A percentile compares a stretch with the other conserved stretches of the same genome.
Evolutionary conservation across 2,888 invertebrate genomes (phyloP).

Genomic region (Dendrolimus houi): DNA sequence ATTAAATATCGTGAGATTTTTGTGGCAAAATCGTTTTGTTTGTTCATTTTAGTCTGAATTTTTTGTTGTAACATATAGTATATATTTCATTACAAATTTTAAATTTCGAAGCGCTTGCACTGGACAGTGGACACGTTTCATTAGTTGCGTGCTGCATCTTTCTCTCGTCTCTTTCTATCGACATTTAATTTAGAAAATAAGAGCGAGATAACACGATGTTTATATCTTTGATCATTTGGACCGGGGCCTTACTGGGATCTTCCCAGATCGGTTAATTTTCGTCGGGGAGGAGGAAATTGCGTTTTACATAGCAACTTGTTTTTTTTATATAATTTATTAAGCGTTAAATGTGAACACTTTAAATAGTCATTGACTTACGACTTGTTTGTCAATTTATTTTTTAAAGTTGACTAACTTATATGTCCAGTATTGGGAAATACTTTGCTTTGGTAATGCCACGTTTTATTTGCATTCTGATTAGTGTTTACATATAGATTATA

Average conservation of each 20-base stretch:
- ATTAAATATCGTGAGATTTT: slow-evolving; percentile 12
- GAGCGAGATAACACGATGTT: slow-evolving; percentile 48
- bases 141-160: slow-evolving; percentile 61
- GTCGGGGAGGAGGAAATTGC: slow-evolving; percentile 64
- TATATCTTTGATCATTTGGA: slow-evolving; percentile 46
- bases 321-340: slow-evolving; percentile 53
- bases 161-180: slow-evolving; percentile 42
- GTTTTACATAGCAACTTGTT: slow-evolving; percentile 49
- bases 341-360: slow-evolving; percentile 19
- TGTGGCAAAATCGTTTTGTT: slow-evolving; percentile 7
- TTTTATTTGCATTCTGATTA: too few relatives aligned
- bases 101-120: slow-evolving; percentile 52
- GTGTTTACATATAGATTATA: too few relatives aligned
- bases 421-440: too few relatives aligned
- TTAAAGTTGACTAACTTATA: too few relatives aligned
- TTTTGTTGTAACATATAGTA: slow-evolving; percentile 3
- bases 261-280: slow-evolving; percentile 65
- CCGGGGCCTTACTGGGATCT: slow-evolving; percentile 63
- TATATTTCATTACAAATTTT: slow-evolving; percentile 28
- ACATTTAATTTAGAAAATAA: slow-evolving; percentile 12
- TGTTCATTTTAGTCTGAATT: slow-evolving; percentile 4
- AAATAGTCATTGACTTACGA: slow-evolving; percentile 19
- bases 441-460: too few relatives aligned
- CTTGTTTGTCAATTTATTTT: slow-evolving; percentile 15
- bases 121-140: slow-evolving; percentile 69